Evolutionary conservation across 2,797 vertebrate genomes (phyloP).

Genomic region (Apodemus agrarius): DNA sequence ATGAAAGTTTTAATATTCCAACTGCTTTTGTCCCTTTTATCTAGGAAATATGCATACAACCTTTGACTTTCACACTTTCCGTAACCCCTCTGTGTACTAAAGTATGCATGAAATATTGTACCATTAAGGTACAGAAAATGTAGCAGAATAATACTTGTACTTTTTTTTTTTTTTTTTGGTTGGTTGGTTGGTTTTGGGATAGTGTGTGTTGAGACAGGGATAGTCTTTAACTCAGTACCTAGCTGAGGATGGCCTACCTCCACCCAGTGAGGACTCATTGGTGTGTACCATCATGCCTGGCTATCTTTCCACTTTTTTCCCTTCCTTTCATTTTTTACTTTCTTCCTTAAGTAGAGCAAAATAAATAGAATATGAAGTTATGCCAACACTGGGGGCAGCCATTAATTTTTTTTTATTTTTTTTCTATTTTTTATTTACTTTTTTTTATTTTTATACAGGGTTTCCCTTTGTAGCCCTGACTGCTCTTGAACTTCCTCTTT

Average conservation of each 20-base stretch:
- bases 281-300: not conserved
- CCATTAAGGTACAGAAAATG: not conserved
- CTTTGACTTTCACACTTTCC: not conserved
- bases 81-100: not conserved
- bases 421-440: too few species aligned
- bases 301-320: not conserved
- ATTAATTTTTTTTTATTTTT: not conserved
- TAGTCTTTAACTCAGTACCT: not conserved
- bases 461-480: not conserved
- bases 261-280: not conserved
- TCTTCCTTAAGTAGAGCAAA: not conserved
- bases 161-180: not conserved
- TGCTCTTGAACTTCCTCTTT: not conserved
- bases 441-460: not conserved
- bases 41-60: constrained; percentile 1
- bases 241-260: not conserved
- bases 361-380: constrained; percentile 51
- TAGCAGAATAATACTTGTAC: not conserved
- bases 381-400: not conserved
- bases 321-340: not conserved
- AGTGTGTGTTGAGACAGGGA: not conserved
- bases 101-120: not conserved
- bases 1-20: constrained; percentile 13
- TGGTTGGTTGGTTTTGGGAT: not conserved
- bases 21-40: constrained; percentile 29